These are phyloP conservation scores for Rhinoderma darwinii DNA, from an alignment of 2,113 vertebrate species.

Conservation along the genomic window DNA sequence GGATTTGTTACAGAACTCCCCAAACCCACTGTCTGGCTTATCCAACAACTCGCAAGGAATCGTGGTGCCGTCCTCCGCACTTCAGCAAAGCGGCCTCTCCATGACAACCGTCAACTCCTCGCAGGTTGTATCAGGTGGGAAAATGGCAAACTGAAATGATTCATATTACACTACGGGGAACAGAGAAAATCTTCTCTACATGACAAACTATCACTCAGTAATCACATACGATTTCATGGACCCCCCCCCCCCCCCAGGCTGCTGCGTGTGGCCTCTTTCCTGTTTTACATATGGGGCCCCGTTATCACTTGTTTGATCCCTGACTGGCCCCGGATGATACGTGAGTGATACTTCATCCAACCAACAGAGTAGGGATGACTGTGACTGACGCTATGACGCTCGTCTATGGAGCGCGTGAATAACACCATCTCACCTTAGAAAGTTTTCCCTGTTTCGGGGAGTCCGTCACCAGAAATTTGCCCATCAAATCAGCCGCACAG, in stretches of 20 bases:
- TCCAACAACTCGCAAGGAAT: slow-evolving; percentile 90
- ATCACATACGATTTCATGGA: too few species aligned
- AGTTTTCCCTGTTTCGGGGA: too few species aligned
- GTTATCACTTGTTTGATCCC: too few species aligned
- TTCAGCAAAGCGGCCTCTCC: slow-evolving; percentile 87
- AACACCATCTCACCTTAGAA: neutral
- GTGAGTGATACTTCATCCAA: too few species aligned
- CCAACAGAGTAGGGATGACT: neutral
- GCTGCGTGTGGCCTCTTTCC: too few species aligned
- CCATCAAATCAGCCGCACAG: too few species aligned
- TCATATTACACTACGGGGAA: neutral
- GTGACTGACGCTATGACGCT: neutral
- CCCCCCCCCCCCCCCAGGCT: too few species aligned
- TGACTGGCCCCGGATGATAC: too few species aligned
- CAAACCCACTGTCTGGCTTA: slow-evolving; percentile 86
- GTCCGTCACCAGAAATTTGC: too few species aligned
- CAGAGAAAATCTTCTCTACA: too few species aligned
- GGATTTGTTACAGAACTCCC: slow-evolving; percentile 95
- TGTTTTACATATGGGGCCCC: too few species aligned
- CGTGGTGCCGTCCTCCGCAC: slow-evolving; percentile 83
- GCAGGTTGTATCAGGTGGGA: slow-evolving; percentile 89
- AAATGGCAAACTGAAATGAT: slow-evolving; percentile 38
- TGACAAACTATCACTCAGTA: too few species aligned
- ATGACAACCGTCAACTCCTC: slow-evolving; percentile 88
- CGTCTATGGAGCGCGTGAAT: neutral